A percentile compares a stretch with the other conserved stretches of the same genome.
These are phyloP conservation scores for Mastomys coucha DNA, from an alignment of 2,113 vertebrate genomes.

Conservation along the genomic window DNA sequence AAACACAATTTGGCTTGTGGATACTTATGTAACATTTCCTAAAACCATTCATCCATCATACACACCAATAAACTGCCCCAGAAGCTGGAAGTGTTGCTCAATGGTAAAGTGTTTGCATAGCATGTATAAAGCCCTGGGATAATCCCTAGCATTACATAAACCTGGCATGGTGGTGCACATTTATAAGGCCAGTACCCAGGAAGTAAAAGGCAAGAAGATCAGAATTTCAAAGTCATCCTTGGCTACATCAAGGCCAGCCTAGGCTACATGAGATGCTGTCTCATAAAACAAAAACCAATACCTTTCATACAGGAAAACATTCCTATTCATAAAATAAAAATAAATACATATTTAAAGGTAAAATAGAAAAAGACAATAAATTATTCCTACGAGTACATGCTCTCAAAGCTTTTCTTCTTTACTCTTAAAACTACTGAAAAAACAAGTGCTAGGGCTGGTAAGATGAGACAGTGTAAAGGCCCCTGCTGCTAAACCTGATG, in stretches of 20 bases:
- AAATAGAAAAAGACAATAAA: not conserved
- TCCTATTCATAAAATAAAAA: not conserved
- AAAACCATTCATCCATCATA: not conserved
- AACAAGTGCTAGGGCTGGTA: not conserved
- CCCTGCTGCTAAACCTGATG: not conserved
- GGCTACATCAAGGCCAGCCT: not conserved
- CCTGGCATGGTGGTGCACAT: not conserved
- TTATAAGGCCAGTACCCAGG: not conserved
- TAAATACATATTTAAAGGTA: not conserved
- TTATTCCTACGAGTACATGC: not conserved
- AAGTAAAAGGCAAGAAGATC: not conserved
- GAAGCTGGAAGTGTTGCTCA: not conserved
- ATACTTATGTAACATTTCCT: not conserved
- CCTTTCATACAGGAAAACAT: not conserved
- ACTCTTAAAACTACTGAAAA: not conserved
- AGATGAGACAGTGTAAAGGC: not conserved
- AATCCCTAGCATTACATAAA: not conserved
- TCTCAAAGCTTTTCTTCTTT: not conserved
- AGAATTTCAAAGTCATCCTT: not conserved
- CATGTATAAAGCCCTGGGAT: not conserved
- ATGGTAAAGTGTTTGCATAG: not conserved
- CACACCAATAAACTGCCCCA: not conserved
- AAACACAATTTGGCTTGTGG: not conserved
- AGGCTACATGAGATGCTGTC: not conserved
- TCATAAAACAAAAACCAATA: not conserved